Conservation (phyloP, 2,113 vertebrate genomes). For the Dicerorhinus sumatrensis region DNA sequence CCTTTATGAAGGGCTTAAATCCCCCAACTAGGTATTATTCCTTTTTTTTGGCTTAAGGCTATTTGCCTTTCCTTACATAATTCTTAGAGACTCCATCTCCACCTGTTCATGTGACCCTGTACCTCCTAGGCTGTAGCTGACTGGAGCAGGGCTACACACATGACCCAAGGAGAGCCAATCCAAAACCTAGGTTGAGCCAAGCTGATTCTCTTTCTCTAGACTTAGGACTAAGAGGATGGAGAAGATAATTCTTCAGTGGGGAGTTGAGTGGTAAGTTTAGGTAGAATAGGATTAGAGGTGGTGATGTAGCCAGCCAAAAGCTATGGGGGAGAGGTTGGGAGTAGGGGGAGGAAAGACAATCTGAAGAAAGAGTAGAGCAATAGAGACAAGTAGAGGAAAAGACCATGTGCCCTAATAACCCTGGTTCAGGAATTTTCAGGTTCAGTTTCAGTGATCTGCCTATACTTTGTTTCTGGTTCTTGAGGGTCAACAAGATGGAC, state of each 20-base stretch:
- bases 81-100: not conserved
- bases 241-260: not conserved
- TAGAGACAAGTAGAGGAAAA: not conserved
- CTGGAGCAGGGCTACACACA: not conserved
- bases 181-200: not conserved
- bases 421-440: not conserved
- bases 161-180: not conserved
- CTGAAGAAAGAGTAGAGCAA: not conserved
- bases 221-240: not conserved
- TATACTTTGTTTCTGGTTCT: conserved; percentile 26
- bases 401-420: not conserved
- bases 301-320: not conserved
- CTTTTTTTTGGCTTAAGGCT: not conserved
- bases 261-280: not conserved
- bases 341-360: not conserved
- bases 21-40: not conserved
- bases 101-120: not conserved
- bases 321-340: not conserved
- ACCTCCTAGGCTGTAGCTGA: not conserved
- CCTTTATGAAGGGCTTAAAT: not conserved
- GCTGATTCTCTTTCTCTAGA: not conserved
- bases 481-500: not conserved
- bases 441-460: not conserved
- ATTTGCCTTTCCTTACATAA: not conserved
- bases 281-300: not conserved